Evolutionary conservation across 2,888 invertebrate species (phyloP).

Genomic region (Hipparchia semele): DNA sequence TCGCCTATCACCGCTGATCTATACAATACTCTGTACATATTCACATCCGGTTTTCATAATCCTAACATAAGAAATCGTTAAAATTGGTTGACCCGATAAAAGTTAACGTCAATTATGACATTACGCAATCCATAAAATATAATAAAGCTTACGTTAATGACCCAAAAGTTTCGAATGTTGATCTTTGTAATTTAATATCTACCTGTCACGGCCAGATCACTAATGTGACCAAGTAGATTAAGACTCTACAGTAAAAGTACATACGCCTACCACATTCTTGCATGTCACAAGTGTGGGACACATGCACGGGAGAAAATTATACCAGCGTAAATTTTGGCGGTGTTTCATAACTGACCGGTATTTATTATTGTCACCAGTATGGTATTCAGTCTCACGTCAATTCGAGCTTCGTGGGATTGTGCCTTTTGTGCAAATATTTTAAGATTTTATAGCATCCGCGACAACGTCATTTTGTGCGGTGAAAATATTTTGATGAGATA

Average conservation of each 20-base stretch:
- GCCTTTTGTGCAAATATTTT: background rate
- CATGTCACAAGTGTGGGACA: background rate
- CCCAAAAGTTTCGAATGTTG: slow-evolving; percentile 1
- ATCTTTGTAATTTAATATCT: no score
- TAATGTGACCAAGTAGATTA: background rate
- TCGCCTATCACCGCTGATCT: no score
- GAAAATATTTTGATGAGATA: no score
- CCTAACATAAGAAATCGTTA: no score
- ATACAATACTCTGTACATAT: no score
- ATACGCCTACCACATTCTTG: background rate
- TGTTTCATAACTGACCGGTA: slow-evolving; percentile 5
- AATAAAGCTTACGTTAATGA: background rate
- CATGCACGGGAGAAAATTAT: background rate
- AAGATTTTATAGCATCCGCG: no score
- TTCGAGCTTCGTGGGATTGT: background rate
- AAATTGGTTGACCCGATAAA: no score
- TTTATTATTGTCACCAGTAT: background rate
- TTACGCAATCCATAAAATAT: background rate
- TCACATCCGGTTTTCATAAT: no score
- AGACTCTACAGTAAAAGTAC: background rate
- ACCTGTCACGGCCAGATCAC: background rate
- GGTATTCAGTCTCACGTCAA: background rate
- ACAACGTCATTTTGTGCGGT: no score
- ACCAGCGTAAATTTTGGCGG: background rate
- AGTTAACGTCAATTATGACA: no score